Evolutionary conservation across 1,140 invertebrate species (phyloP), one percentile per base, ranked within the genome.

Genomic region (Colletes gigas): DNA sequence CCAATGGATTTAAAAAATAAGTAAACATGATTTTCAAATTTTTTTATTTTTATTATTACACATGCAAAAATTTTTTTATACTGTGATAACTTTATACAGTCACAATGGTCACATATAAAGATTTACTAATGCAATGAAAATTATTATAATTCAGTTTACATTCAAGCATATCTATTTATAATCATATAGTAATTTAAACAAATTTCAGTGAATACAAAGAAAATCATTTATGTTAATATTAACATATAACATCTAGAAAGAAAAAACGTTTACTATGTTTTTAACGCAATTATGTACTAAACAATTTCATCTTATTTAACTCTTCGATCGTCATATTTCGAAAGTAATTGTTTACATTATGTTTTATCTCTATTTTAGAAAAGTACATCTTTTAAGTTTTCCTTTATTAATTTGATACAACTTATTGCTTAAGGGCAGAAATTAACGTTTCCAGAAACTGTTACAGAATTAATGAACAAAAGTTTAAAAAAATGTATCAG

Each of bases 51-150:
- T 72, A 63, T 78, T 63, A 72, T 71, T 71, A 72, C 39, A 79
- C 77, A 79, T 79, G 77, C 69, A 73, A 79, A 79, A 72, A 55
- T 79, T 72, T 8, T 60, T 50, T 78, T 21, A 70, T 78, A 52
- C 39, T 70, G 67, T 41, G 75, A 70, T 78, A 60, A 70, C 63
- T 79, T 72, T 79, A 73, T 72, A 63, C 39, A 78, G 17, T 55
- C 57, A 72, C 21, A 44, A 65, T 47, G 50, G 39, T 55, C 62
- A 72, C 30, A 72, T 55, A 72, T 78, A 69, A 77, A 52, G 41
- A 60, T 69, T 77, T 17, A 60, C 15, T 69, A 39, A 72, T 72
- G 12, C 50, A 55, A 9, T 52, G 14, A 21, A 79, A 71, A 70
- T 59, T 39, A 60, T 57, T 19, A 59, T 17, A 77, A 47, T 79